Percentiles rank a stretch among this genome's conserved stretches.
Conservation (phyloP, 2,888 invertebrate genomes). For the Rambutsinella grinnellia region DNA sequence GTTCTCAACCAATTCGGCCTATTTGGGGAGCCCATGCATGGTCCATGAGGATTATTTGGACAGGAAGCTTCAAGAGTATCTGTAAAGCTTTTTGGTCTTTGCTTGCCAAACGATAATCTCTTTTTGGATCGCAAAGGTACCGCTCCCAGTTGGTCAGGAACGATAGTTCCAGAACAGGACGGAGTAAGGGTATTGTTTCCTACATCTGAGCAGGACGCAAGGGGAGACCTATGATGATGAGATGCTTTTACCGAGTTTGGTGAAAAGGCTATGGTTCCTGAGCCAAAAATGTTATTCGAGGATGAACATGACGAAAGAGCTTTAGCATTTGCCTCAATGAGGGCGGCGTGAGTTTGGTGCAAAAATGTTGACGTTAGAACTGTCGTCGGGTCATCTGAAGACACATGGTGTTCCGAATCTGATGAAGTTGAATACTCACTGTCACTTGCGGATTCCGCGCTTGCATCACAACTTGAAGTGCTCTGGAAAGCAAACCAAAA, state of each 20-base stretch:
- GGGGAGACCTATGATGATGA: conserved; percentile 33
- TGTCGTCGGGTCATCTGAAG: conserved; percentile 65
- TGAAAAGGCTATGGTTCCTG: conserved; percentile 48
- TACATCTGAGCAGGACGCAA: conserved; percentile 36
- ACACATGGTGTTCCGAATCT: conserved; percentile 57
- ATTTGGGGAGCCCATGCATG: neutral
- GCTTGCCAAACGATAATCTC: conserved; percentile 56
- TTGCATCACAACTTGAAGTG: conserved; percentile 66
- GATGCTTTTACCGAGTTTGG: conserved; percentile 37
- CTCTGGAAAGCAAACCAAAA: conserved; percentile 50
- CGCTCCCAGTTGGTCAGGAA: conserved; percentile 40
- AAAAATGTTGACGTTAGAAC: conserved; percentile 62
- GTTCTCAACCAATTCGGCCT: conserved; percentile 34
- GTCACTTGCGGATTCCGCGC: conserved; percentile 65
- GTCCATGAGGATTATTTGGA: neutral
- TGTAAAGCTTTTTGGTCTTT: conserved; percentile 65
- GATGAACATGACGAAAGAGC: conserved; percentile 53
- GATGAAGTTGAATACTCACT: conserved; percentile 58
- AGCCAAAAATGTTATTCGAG: conserved; percentile 48
- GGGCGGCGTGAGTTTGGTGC: conserved; percentile 60
- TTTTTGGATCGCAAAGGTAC: conserved; percentile 63
- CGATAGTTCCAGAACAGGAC: conserved; percentile 16
- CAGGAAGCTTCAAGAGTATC: conserved; percentile 50
- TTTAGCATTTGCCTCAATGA: conserved; percentile 41
- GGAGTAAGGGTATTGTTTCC: conserved; percentile 39